Evolutionary conservation across 2,888 invertebrate species (phyloP), one percentile per base, ranked within the genome.

Genomic region (Myopa testacea): DNA sequence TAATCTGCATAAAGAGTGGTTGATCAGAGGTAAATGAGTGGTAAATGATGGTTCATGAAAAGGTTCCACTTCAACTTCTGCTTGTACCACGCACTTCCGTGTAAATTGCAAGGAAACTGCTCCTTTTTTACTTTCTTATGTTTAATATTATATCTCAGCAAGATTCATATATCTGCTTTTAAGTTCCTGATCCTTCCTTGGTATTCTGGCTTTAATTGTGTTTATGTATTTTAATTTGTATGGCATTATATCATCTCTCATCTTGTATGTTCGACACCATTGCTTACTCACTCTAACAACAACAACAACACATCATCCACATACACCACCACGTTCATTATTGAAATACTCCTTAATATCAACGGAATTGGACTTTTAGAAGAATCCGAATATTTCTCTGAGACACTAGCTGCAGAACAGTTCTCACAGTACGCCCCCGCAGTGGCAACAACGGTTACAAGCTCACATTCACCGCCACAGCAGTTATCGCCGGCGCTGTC

Each of bases 371-470:
- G 65, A 65, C 78, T 78, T 76, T 72, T 80, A 87, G 87, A 89
- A 82, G 90, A 90, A 86, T 89, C 88, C 84, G 90, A 90, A 85
- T 89, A 89, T 85, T 90, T 89, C 85, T 90, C 90, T 85, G 90
- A 90, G 86, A 87, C 88, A 85, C 87, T 90, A 86, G 89, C 90
- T 81, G 90, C 90, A 82, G 90, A 90, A 86, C 89, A 90, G 90
- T 82, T 89, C 75, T 88, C 89, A 85, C 90, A 89, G 85, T 89
- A 90, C 86, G 88, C 88, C 83, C 87, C 88, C 82, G 85, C 84
- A 83, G 82, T 83, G 77, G 79, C 84, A 82, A 81, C 83, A 78
- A 79, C 83, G 80, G 81, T 84, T 81, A 77, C 84, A 79, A 78
- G 85, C 69, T 77, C 83, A 82, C 82, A 84, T 82, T 65, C 85